phyloP scores from a whole-genome alignment of 2,888 invertebrate genomes.

The Eupithecia tripunctaria region DNA sequence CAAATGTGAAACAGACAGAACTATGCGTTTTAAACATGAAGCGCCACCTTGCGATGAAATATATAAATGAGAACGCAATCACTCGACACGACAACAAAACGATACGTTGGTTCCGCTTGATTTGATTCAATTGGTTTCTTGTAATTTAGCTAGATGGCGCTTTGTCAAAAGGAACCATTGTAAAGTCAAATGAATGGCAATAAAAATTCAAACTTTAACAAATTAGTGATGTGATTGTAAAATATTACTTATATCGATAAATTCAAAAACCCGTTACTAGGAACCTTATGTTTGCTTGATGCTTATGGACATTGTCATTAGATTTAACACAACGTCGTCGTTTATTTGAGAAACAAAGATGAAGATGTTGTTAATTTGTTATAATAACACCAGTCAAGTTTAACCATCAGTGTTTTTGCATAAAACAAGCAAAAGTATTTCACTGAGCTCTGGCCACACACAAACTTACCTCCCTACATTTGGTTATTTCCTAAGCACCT shows the following conservation, averaged over 20 bases:
- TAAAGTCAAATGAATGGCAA: no score
- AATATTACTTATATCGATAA: neutral
- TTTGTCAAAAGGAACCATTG: neutral
- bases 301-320: neutral
- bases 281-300: neutral
- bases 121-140: slow-evolving; percentile 28
- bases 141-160: slow-evolving; percentile 36
- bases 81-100: slow-evolving; percentile 23
- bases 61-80: slow-evolving; percentile 27
- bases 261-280: neutral
- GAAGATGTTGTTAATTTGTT: neutral
- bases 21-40: slow-evolving; percentile 5
- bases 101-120: slow-evolving; percentile 26
- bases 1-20: neutral
- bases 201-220: neutral
- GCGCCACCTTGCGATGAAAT: slow-evolving; percentile 35
- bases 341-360: neutral
- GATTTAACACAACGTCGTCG: neutral
- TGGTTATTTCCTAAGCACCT: no score
- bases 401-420: no score
- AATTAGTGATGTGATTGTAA: neutral
- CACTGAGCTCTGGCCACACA: no score
- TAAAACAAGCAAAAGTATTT: no score
- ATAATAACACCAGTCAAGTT: neutral
- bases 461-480: no score